Evolutionary conservation across 2,888 invertebrate genomes (phyloP).

Genomic region (Drosophila atroscutellata): DNA sequence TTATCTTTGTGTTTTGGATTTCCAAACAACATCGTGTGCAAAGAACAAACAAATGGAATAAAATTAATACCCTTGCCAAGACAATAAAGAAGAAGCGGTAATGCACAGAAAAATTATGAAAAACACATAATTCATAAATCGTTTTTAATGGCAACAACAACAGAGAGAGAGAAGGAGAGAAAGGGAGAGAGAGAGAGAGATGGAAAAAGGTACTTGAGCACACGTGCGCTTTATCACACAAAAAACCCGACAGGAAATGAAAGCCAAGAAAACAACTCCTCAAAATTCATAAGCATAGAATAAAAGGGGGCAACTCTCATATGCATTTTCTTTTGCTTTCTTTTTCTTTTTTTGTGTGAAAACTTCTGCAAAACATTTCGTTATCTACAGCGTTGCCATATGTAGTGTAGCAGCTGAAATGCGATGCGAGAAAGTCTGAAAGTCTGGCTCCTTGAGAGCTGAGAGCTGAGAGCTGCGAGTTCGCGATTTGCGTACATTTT

Average conservation of each 20-base stretch:
- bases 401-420: constrained; percentile 24
- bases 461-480: background rate
- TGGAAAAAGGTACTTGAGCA: constrained; percentile 42
- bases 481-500: background rate
- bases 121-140: constrained; percentile 78
- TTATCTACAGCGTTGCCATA: constrained; percentile 57
- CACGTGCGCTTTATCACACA: constrained; percentile 65
- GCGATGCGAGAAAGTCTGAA: constrained; percentile 13
- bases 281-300: constrained; percentile 20
- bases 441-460: background rate
- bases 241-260: constrained; percentile 41
- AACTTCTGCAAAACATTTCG: constrained; percentile 39
- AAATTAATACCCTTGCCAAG: constrained; percentile 53
- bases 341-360: constrained; percentile 8
- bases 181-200: background rate
- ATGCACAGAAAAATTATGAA: constrained; percentile 47
- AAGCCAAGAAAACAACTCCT: constrained; percentile 33
- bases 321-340: constrained; percentile 30
- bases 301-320: constrained; percentile 7
- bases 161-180: constrained; percentile 10
- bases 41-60: constrained; percentile 29
- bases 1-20: constrained; percentile 66
- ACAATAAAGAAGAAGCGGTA: constrained; percentile 30
- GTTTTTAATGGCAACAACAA: constrained; percentile 73
- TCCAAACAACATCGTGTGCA: constrained; percentile 29